A percentile compares a stretch with the other conserved stretches of the same genome.
These are phyloP conservation scores for Nyleta sp. DNA, from an alignment of 2,888 invertebrate genomes.

Conservation along the genomic window DNA sequence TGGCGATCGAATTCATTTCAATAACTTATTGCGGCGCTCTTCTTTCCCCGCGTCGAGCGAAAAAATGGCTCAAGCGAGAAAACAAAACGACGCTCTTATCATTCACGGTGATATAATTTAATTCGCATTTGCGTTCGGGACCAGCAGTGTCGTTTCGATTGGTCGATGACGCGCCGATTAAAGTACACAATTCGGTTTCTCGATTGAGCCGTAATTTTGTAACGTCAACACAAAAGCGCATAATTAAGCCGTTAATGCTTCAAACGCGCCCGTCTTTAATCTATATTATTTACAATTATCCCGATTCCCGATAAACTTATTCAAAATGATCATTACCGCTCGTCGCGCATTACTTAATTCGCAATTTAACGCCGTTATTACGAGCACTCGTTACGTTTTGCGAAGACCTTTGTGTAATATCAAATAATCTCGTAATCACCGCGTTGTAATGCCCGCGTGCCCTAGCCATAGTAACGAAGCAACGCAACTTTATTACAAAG, in stretches of 20 bases:
- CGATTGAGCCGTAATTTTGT: not conserved
- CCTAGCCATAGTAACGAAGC: constrained; percentile 29
- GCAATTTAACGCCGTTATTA: constrained; percentile 44
- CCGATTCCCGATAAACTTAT: constrained; percentile 31
- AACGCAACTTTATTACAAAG: constrained; percentile 41
- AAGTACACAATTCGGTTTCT: not conserved
- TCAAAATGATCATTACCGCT: constrained; percentile 29
- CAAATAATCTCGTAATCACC: constrained; percentile 38
- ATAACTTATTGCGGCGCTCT: not conserved
- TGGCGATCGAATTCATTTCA: not conserved
- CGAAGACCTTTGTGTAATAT: constrained; percentile 44
- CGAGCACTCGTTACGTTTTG: constrained; percentile 36
- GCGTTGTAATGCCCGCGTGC: constrained; percentile 14
- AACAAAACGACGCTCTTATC: constrained; percentile 14
- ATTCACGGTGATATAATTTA: constrained; percentile 21
- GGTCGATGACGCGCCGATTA: constrained; percentile 8
- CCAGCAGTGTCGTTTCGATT: constrained; percentile 16
- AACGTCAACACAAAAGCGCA: not conserved
- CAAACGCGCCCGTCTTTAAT: constrained; percentile 18
- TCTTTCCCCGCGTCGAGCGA: not conserved
- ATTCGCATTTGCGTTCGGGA: constrained; percentile 31
- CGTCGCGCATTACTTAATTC: constrained; percentile 35
- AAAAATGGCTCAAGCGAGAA: constrained; percentile 7
- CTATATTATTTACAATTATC: constrained; percentile 44
- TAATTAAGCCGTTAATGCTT: constrained; percentile 23